These are phyloP conservation scores for Brachionus plicatilis DNA, from an alignment of 1,140 invertebrate genomes.

Conservation along the genomic window DNA sequence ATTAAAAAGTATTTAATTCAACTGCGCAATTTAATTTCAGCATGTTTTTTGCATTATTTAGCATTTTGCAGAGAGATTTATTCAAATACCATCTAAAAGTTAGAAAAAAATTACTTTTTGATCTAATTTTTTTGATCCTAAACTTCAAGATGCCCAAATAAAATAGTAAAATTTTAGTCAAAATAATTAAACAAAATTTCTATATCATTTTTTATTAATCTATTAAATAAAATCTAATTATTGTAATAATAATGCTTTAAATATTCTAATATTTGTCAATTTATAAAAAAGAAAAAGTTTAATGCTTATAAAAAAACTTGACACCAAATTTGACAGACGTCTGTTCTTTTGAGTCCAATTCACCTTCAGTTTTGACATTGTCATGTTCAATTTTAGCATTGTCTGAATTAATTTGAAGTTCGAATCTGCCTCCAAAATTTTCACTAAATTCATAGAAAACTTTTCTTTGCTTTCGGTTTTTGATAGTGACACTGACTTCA, in stretches of 20 bases:
- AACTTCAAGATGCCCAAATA: no score
- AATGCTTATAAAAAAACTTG: not conserved
- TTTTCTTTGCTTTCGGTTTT: not conserved
- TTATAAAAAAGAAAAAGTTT: not conserved
- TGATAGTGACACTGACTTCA: not conserved
- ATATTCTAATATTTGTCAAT: not conserved
- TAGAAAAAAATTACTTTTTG: no score
- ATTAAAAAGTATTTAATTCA: no score
- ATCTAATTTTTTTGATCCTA: no score
- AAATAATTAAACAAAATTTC: no score
- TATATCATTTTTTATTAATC: no score
- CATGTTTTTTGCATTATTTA: no score
- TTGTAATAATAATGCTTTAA: no score
- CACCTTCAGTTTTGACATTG: not conserved
- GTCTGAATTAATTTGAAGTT: not conserved
- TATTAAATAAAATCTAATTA: not conserved
- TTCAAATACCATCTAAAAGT: no score
- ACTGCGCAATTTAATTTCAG: no score
- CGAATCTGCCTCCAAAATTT: constrained; percentile 7
- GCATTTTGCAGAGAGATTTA: no score
- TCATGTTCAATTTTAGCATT: constrained; percentile 1
- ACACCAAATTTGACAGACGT: not conserved
- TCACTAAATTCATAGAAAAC: not conserved
- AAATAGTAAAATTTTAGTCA: no score
- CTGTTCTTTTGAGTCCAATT: not conserved